A percentile compares a stretch with the other conserved stretches of the same genome.
Conservation (phyloP, 2,113 vertebrate genomes). For the Grus americana region DNA sequence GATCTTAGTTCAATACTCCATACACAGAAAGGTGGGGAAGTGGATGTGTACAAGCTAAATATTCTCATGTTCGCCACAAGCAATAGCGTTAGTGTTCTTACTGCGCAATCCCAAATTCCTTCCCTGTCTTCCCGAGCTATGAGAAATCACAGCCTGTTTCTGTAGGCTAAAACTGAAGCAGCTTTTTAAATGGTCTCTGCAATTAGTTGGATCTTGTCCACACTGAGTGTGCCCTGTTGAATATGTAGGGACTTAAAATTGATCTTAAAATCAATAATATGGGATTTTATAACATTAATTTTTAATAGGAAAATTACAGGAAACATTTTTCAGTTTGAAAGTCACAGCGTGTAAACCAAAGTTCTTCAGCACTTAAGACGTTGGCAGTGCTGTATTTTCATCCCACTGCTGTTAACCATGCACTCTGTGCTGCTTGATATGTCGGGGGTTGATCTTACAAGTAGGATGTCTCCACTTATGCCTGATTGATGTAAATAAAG, state of each 20-base stretch:
- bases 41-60: neutral
- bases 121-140: neutral
- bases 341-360: neutral
- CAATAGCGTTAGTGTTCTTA: neutral
- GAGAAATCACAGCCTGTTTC: neutral
- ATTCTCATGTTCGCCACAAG: neutral
- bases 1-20: neutral
- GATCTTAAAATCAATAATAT: neutral
- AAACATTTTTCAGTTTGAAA: neutral
- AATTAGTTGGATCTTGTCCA: neutral
- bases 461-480: neutral
- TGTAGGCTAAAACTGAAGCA: neutral
- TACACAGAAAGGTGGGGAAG: neutral
- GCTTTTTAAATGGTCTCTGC: neutral
- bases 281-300: neutral
- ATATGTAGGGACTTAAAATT: neutral
- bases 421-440: neutral
- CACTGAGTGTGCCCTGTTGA: neutral
- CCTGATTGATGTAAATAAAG: neutral
- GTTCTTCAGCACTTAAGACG: neutral
- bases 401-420: neutral
- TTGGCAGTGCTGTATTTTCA: neutral
- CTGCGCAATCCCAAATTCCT: neutral
- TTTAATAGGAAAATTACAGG: neutral
- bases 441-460: neutral